Base-by-base conservation (phyloP, 1,140 invertebrate species). In the Archivesica marissinica region DNA sequence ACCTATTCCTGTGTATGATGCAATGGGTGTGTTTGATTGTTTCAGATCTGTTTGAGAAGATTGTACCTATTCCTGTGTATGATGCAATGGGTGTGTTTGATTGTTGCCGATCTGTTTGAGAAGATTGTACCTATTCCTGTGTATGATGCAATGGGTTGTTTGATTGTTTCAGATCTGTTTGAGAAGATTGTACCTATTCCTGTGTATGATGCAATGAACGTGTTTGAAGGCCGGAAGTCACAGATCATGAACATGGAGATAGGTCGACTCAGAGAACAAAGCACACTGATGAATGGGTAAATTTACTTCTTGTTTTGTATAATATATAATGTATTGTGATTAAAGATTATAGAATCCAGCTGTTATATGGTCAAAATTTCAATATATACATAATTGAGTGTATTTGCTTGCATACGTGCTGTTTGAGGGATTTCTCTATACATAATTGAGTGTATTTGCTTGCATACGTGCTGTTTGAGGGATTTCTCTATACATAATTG, bases 1-100 rank as follows among this genome's bases (percentile, higher is more conserved):
- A 30, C 98, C 99, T 17, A 96, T 99, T 41, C 95, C 96, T 54
- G 96, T 99, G 11, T 98, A 99, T 94, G 97, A 98, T 93, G 98
- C 98, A 3, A 91, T 99, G 86, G 96, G 96, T 28, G 96, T 96
- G 4, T 98, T 97, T 91, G 97, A 98, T 41, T 86, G 90, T 94
- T 95, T 76, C 89, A 96, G 98, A 99, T 95, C 95, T 99, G 81
- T 99, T 99, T 95, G 96, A 95, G 77, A 96, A 96, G 80, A 95
- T 99, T 88, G 96, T 99, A 30, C 98, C 98, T 17, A 96, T 99
- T 41, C 95, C 96, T 54, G 96, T 99, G 13, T 98, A 99, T 94
- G 97, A 98, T 93, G 98, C 98, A 4, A 91, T 99, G 86, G 96
- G 96, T 28, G 96, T 96, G 3, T 98, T n/a, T n/a, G n/a, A n/a